Conservation (phyloP, 2,113 vertebrate species). For the Stomatorhinus ivindoensis region DNA sequence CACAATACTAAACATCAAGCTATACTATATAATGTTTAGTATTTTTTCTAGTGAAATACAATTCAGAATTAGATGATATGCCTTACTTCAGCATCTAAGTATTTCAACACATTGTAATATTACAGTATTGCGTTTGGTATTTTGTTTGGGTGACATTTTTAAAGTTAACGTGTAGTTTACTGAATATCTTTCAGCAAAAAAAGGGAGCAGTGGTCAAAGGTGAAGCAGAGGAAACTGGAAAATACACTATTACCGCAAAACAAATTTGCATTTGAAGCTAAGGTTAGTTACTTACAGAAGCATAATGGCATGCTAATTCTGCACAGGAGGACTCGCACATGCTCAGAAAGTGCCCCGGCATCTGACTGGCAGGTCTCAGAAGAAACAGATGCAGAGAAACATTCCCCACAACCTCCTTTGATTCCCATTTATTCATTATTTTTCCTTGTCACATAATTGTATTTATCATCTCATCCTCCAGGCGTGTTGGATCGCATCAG, state of each 20-base stretch:
- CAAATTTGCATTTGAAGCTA: neutral
- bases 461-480: conserved; percentile 10
- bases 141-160: neutral
- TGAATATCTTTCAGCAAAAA: neutral
- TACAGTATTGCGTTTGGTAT: neutral
- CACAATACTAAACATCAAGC: neutral
- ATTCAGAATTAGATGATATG: neutral
- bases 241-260: neutral
- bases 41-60: neutral
- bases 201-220: neutral
- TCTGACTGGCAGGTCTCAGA: conserved; percentile 11
- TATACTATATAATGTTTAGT: neutral
- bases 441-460: neutral
- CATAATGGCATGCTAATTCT: neutral
- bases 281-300: neutral
- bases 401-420: neutral
- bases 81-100: neutral
- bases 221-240: neutral
- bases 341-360: neutral
- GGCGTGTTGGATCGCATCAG: conserved; percentile 8
- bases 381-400: neutral
- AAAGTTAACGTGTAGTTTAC: neutral
- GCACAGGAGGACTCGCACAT: neutral
- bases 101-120: neutral
- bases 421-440: conserved; percentile 16